Evolutionary conservation across 2,888 invertebrate species (phyloP), one percentile per base, ranked within the genome.

Genomic region (Ypsolopha sequella): DNA sequence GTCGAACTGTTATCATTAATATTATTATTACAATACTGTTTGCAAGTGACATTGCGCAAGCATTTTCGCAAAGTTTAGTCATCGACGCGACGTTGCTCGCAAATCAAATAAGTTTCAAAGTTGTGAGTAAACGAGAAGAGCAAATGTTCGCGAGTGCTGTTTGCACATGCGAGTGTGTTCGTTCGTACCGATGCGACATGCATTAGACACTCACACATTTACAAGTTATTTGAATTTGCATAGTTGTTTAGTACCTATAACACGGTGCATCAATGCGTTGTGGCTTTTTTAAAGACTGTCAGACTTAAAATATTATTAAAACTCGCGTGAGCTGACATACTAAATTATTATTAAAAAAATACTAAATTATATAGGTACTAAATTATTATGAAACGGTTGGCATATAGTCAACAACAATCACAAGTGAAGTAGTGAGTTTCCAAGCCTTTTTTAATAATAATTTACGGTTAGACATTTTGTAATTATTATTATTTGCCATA

Each of bases 61-160:
- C 53, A 52, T 54, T 53, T 56, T 53, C n/a, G 53, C 48, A 56
- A 53, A 56, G 52, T 52, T 35, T 39, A 46, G 36, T 49, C 51
- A 46, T 14, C 52, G 46, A 33, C 53, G 48, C 53, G 38, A 52
- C 46, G 24, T 46, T 24, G 33, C 10, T 50, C 56, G 52, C 53
- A 60, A 61, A 61, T 58, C 57, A 63, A 62, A 63, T 56, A 60
- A 55, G 57, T 57, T 56, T 56, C 53, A 38, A 45, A 56, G 53
- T 54, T 56, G 52, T 52, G 56, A 54, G 53, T 56, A 56, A 57
- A 58, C 56, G 56, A 53, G 53, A 39, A 55, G 53, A 48, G 56
- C 54, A 59, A 63, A 63, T 55, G 57, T 61, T 56, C 55, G 45
- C 41, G 52, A 56, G 51, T 53, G 41, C 14, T 55, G 54, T 55